These are phyloP conservation scores for Nothocercus nigrocapillus DNA, from an alignment of 2,113 vertebrate genomes.

Conservation along the genomic window DNA sequence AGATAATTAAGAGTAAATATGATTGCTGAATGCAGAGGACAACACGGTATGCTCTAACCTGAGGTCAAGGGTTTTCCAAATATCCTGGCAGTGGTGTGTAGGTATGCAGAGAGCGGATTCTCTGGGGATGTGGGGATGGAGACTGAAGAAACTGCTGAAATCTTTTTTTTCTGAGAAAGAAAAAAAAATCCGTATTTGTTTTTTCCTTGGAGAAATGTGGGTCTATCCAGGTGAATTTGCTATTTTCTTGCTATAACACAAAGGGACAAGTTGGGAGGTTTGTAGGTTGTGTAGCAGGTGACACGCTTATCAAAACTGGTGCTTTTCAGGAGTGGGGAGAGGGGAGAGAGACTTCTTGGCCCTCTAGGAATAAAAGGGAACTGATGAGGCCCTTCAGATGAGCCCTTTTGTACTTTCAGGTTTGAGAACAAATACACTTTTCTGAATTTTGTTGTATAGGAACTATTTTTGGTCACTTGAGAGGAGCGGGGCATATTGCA, in stretches of 20 bases:
- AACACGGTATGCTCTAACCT: not conserved
- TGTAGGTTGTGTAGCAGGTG: not conserved
- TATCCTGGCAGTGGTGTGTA: not conserved
- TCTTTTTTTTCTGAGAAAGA: not conserved
- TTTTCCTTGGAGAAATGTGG: not conserved
- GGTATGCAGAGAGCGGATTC: not conserved
- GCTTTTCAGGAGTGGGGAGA: not conserved
- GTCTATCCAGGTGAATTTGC: not conserved
- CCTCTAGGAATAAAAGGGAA: not conserved
- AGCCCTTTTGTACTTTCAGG: not conserved
- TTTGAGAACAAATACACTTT: accelerated
- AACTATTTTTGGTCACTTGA: not conserved
- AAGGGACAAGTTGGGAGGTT: not conserved
- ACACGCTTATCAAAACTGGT: not conserved
- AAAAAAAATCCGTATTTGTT: not conserved
- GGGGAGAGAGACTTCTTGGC: not conserved
- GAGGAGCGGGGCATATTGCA: not conserved
- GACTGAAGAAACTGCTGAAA: not conserved
- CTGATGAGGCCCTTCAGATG: not conserved
- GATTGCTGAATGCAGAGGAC: not conserved
- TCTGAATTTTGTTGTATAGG: not conserved
- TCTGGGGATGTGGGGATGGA: not conserved
- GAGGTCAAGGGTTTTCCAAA: constrained; percentile 53
- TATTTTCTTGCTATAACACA: not conserved
- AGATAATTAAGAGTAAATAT: not conserved